phyloP scores from a whole-genome alignment of 2,113 vertebrate genomes.

The Tamias sibiricus region DNA sequence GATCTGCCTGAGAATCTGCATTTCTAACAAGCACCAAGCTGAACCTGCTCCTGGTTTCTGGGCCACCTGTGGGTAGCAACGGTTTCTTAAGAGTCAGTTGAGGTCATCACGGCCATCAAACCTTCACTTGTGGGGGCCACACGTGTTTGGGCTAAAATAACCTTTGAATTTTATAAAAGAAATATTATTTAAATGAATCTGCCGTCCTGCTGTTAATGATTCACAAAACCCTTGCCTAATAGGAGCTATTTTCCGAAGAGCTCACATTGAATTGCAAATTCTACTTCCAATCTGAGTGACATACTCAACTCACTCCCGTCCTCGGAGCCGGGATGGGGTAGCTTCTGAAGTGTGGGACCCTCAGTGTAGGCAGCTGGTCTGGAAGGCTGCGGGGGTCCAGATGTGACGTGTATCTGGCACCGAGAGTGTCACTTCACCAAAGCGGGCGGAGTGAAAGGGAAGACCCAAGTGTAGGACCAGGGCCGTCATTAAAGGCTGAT shows the following conservation, averaged over 20 bases:
- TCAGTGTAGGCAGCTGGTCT: neutral
- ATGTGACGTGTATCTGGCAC: neutral
- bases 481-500: neutral
- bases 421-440: neutral
- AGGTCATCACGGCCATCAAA: slow-evolving; percentile 17
- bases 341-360: neutral
- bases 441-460: neutral
- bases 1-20: neutral
- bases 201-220: slow-evolving; percentile 61
- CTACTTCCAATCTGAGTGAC: slow-evolving; percentile 63
- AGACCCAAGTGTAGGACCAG: neutral
- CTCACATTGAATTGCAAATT: slow-evolving; percentile 80
- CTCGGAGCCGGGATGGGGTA: neutral
- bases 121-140: neutral
- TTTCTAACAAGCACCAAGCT: neutral
- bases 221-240: slow-evolving; percentile 66
- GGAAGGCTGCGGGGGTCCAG: neutral
- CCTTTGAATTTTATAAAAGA: slow-evolving; percentile 71
- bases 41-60: neutral
- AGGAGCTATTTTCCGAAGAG: slow-evolving; percentile 76
- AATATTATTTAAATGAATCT: slow-evolving; percentile 68
- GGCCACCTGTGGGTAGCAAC: neutral
- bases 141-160: slow-evolving; percentile 35
- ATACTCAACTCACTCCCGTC: slow-evolving; percentile 38
- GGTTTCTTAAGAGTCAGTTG: neutral